A percentile compares a stretch with the other conserved stretches of the same genome.
phyloP scores from a whole-genome alignment of 2,113 vertebrate genomes.

The Eublepharis macularius region DNA sequence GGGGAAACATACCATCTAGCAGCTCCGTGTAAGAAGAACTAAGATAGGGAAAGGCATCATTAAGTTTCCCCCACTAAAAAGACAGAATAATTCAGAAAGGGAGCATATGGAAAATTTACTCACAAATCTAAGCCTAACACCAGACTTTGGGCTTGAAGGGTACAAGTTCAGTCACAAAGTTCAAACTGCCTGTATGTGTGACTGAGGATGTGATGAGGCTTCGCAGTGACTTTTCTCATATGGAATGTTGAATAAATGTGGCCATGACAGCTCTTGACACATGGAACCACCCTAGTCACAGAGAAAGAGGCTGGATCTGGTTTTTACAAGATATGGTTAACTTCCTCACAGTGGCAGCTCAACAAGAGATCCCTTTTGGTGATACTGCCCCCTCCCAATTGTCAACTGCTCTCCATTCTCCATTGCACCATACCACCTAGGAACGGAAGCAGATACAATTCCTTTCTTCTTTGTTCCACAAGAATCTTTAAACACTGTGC shows the following conservation, averaged over 20 bases:
- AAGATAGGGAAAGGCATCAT: not conserved
- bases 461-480: too few species aligned
- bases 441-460: too few species aligned
- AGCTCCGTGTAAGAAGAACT: not conserved
- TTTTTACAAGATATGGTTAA: not conserved
- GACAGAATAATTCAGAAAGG: not conserved
- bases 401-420: too few species aligned
- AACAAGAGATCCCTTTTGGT: too few species aligned
- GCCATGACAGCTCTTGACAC: too few species aligned
- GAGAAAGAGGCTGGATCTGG: not conserved
- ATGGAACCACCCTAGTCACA: not conserved
- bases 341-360: too few species aligned
- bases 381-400: too few species aligned
- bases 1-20: not conserved
- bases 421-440: too few species aligned
- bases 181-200: not conserved
- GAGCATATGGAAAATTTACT: not conserved
- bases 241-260: not conserved
- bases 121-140: not conserved
- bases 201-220: too few species aligned
- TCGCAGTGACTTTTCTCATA: not conserved
- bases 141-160: not conserved
- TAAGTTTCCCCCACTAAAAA: not conserved
- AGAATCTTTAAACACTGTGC: too few species aligned
- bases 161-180: not conserved